Conservation (phyloP, 2,888 invertebrate genomes). For the Onthophagus sagittarius region DNA sequence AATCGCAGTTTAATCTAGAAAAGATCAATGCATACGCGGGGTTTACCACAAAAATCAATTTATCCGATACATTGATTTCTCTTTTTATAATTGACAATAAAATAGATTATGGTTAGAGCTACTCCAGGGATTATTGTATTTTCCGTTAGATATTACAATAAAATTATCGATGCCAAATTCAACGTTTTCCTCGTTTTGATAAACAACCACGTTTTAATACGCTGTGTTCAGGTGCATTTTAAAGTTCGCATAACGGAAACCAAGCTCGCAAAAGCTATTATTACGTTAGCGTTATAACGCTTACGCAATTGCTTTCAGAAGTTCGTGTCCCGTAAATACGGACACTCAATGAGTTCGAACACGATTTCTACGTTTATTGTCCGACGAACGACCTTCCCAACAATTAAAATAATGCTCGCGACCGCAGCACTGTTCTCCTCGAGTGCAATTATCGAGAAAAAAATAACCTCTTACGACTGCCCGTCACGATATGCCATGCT, state of each 20-base stretch:
- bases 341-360: conserved; percentile 4
- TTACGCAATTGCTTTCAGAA: neutral
- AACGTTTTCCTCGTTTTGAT: too few relatives aligned
- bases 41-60: neutral
- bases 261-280: neutral
- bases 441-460: neutral
- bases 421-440: neutral
- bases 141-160: neutral
- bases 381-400: conserved; percentile 5
- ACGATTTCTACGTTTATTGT: conserved; percentile 12
- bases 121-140: neutral
- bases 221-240: neutral
- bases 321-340: neutral
- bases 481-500: neutral
- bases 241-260: neutral
- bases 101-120: neutral
- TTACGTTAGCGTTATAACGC: neutral
- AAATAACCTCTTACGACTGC: neutral
- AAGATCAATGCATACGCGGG: neutral
- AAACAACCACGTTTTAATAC: too few relatives aligned
- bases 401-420: conserved; percentile 8
- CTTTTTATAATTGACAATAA: neutral
- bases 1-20: neutral
- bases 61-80: neutral
- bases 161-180: too few relatives aligned